phyloP scores from a whole-genome alignment of 2,113 vertebrate genomes.

The Dissostichus mawsoni region DNA sequence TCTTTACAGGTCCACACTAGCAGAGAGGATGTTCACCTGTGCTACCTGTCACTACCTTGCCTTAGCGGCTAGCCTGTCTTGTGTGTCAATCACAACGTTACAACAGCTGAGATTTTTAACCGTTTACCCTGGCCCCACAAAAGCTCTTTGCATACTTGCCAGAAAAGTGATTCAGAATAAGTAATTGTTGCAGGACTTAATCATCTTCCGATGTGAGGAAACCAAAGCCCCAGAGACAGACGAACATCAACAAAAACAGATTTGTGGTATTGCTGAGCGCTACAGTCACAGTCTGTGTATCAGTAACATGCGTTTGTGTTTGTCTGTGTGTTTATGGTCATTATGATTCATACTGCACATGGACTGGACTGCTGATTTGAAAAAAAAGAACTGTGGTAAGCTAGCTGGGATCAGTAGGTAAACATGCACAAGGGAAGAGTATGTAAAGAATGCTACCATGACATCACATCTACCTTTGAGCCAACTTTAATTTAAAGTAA shows the following conservation, averaged over 20 bases:
- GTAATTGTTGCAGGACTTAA: conserved; percentile 56
- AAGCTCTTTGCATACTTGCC: conserved; percentile 30
- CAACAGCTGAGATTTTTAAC: conserved; percentile 16
- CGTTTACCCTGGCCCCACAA: conserved; percentile 22
- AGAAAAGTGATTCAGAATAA: conserved; percentile 53
- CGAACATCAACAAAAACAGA: conserved; percentile 25
- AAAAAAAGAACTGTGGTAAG: conserved; percentile 33
- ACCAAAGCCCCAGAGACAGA: conserved; percentile 40
- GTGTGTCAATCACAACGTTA: conserved; percentile 55
- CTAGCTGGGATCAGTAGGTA: conserved; percentile 47
- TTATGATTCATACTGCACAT: conserved; percentile 65
- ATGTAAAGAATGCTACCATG: conserved; percentile 61
- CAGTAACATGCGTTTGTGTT: conserved; percentile 11
- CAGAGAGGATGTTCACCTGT: conserved; percentile 76
- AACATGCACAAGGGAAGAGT: conserved; percentile 55
- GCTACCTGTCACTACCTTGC: conserved; percentile 67
- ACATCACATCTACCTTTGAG: conserved; percentile 47
- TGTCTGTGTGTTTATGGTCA: conserved; percentile 35
- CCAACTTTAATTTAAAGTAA: background rate
- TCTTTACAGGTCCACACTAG: conserved; percentile 76
- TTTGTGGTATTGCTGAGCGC: conserved; percentile 38
- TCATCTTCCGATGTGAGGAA: conserved; percentile 60
- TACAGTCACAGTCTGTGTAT: conserved; percentile 43
- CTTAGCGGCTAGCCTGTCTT: conserved; percentile 23
- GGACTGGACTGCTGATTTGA: conserved; percentile 29